A percentile compares a stretch with the other conserved stretches of the same genome.
Evolutionary conservation across 1,140 invertebrate genomes (phyloP).

Genomic region (Sarcophaga bullata): DNA sequence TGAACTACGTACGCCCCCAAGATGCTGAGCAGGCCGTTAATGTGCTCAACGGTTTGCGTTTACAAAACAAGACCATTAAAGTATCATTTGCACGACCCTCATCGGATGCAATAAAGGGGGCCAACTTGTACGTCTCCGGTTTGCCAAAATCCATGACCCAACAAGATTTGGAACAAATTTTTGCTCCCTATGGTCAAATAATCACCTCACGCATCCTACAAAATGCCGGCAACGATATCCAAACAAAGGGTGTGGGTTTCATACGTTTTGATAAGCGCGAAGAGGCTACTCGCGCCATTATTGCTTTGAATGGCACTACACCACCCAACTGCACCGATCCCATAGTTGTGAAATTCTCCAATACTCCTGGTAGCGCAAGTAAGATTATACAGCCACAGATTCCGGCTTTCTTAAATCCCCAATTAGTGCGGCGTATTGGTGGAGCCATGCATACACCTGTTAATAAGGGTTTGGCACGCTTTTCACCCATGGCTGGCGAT

Average conservation of each 20-base stretch:
- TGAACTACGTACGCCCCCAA: constrained; percentile 84
- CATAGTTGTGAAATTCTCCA: constrained; percentile 73
- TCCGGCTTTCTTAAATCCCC: constrained; percentile 69
- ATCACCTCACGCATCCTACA: constrained; percentile 88
- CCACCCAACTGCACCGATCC: constrained; percentile 70
- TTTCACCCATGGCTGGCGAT: constrained; percentile 84
- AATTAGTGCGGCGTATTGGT: constrained; percentile 70
- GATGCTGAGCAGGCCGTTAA: constrained; percentile 90
- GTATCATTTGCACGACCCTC: constrained; percentile 89
- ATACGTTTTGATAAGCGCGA: constrained; percentile 73
- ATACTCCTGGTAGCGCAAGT: constrained; percentile 70
- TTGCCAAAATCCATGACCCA: constrained; percentile 87
- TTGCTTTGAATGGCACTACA: constrained; percentile 71
- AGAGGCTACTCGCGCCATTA: constrained; percentile 72
- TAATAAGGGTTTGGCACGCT: constrained; percentile 88
- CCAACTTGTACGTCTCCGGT: constrained; percentile 89
- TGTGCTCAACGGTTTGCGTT: constrained; percentile 83
- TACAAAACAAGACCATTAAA: constrained; percentile 93
- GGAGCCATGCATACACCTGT: constrained; percentile 85
- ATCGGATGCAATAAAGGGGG: constrained; percentile 89
- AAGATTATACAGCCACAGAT: constrained; percentile 66
- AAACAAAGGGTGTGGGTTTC: constrained; percentile 73
- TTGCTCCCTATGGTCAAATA: constrained; percentile 83
- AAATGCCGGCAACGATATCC: constrained; percentile 69
- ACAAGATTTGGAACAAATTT: constrained; percentile 84